A percentile compares a stretch with the other conserved stretches of the same genome.
Evolutionary conservation across 1,140 invertebrate species (phyloP).

Genomic region (Charaxes varanes): DNA sequence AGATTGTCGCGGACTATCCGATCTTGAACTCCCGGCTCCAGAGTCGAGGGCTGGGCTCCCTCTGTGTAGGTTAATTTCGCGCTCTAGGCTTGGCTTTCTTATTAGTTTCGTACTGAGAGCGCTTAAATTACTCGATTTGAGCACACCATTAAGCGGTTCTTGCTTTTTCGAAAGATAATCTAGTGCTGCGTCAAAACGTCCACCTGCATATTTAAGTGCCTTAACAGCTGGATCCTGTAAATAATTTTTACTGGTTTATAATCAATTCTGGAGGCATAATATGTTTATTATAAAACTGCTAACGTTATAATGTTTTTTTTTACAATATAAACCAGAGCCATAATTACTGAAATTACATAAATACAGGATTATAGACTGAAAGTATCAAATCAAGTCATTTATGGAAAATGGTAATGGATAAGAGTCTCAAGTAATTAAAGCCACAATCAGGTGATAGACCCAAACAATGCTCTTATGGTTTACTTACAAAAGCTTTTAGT

Average conservation of each 20-base stretch:
- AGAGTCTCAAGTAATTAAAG: too few species aligned
- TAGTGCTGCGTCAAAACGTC: conserved; percentile 80
- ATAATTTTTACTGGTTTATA: conserved; percentile 1
- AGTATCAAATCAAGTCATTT: too few species aligned
- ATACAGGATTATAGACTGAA: too few species aligned
- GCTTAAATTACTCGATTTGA: conserved; percentile 73
- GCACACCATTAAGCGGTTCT: conserved; percentile 73
- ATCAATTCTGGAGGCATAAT: too few species aligned
- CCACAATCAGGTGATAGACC: too few species aligned
- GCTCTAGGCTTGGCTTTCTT: conserved; percentile 89
- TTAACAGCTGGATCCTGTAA: conserved; percentile 79
- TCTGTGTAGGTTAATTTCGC: conserved; percentile 82
- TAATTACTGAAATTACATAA: too few species aligned
- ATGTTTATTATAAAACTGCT: too few species aligned
- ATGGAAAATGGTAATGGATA: too few species aligned
- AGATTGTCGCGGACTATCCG: conserved; percentile 86
- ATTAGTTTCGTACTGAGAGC: conserved; percentile 84
- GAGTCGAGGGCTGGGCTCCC: conserved; percentile 91
- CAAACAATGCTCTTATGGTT: too few species aligned
- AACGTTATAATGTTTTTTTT: too few species aligned
- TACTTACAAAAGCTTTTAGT: too few species aligned
- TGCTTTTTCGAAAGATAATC: conserved; percentile 81
- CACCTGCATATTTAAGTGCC: conserved; percentile 80
- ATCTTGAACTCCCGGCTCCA: conserved; percentile 89
- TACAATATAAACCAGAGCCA: too few species aligned